Evolutionary conservation across 2,888 invertebrate species (phyloP), one percentile per base, ranked within the genome.

Genomic region (Drosophila recens): DNA sequence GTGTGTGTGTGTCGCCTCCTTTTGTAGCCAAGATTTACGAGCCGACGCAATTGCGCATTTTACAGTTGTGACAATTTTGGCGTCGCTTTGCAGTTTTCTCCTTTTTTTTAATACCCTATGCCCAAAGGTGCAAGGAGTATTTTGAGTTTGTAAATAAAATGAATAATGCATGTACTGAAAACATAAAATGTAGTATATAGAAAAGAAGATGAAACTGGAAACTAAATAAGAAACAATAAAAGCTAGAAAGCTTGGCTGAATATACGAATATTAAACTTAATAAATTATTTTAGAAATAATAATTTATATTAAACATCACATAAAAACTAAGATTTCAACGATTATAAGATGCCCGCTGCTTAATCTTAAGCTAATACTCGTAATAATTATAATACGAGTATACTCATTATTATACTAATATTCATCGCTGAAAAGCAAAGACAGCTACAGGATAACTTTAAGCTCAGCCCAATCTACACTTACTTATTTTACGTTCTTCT

Each of bases 1-100:
- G 30, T 42, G 20, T 51, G 20, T 51, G 58, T 64, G 63, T 70
- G 62, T 64, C 51, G 57, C 40, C 69, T 73, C 43, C 57, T 69
- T 75, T 69, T 70, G 77, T 77, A 43, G 75, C 71, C 51, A 79
- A 83, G 88, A 85, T 85, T 88, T 85, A 85, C 88, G 84, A 85
- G 67, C 86, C 88, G 78, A 76, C 84, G 89, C 85, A 87, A 87
- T 89, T 89, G 85, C 85, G 85, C 85, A 87, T 86, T 89, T 86
- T 89, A 89, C 89, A 87, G 84, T 86, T 86, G 81, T 87, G 85
- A 89, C 85, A 86, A 86, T 86, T 85, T 86, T 75, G 88, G 80
- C 88, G 80, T 72, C 84, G 88, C 75, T 85, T 75, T 84, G 80
- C 80, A 75, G 77, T 86, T 79, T 79, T 61, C 72, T 53, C 34